Evolutionary conservation across 2,888 invertebrate genomes (phyloP).

Genomic region (Neoascia interrupta): DNA sequence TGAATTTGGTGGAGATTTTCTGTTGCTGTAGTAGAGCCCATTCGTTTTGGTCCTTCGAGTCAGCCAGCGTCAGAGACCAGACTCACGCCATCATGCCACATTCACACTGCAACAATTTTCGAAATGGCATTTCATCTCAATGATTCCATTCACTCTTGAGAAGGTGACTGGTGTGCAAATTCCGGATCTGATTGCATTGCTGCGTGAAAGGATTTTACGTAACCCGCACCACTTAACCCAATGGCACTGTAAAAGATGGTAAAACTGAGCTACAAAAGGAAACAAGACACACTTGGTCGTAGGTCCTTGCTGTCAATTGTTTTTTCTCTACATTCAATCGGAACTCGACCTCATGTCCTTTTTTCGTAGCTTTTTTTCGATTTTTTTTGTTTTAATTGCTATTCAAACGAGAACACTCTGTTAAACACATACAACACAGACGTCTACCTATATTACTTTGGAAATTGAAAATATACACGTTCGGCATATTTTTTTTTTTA

Average conservation of each 20-base stretch:
- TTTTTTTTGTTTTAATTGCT: constrained; percentile 38
- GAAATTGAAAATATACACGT: constrained; percentile 42
- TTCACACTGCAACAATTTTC: constrained; percentile 6
- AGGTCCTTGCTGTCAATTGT: constrained; percentile 58
- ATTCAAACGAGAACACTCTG: constrained; percentile 50
- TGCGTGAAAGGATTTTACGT: too few relatives aligned
- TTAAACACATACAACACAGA: neutral
- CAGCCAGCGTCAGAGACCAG: neutral
- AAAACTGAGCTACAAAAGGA: constrained; percentile 24
- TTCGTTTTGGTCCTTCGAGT: neutral
- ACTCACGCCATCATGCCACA: neutral
- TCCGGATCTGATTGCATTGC: too few relatives aligned
- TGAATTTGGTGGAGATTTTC: constrained; percentile 41
- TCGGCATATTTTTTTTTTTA: constrained; percentile 41
- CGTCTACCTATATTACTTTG: constrained; percentile 28
- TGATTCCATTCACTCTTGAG: constrained; percentile 29
- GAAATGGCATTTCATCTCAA: constrained; percentile 33
- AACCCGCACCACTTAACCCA: constrained; percentile 58
- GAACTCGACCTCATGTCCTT: constrained; percentile 59
- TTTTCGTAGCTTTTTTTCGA: constrained; percentile 14
- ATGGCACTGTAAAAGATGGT: constrained; percentile 20
- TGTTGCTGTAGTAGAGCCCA: constrained; percentile 29
- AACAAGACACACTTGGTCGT: constrained; percentile 47
- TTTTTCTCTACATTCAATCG: constrained; percentile 39
- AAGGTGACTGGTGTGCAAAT: constrained; percentile 17